Percentiles rank a stretch among this genome's conserved stretches.
These are phyloP conservation scores for Manacus vitellinus DNA, from an alignment of 2,113 vertebrate genomes.

Conservation along the genomic window DNA sequence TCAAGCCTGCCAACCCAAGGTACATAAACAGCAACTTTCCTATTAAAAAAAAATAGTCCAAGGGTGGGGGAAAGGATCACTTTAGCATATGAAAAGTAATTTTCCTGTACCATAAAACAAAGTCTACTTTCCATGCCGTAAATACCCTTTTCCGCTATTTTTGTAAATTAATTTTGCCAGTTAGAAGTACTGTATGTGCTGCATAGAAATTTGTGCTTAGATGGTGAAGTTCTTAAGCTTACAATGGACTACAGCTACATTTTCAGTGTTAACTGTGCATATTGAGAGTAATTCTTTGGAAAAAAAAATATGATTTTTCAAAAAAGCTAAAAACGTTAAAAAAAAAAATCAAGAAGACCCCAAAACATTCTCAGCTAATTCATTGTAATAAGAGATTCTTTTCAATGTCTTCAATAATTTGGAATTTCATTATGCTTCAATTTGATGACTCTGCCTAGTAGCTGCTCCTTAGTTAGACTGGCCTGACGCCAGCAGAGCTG, in stretches of 20 bases:
- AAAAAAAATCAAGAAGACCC: slow-evolving; percentile 3
- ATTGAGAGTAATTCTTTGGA: slow-evolving; percentile 74
- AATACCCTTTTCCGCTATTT: slow-evolving; percentile 79
- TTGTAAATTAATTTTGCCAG: slow-evolving; percentile 83
- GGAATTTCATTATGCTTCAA: slow-evolving; percentile 63
- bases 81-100: slow-evolving; percentile 72
- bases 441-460: slow-evolving; percentile 58
- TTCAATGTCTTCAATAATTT: slow-evolving; percentile 72
- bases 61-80: slow-evolving; percentile 54
- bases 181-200: slow-evolving; percentile 80
- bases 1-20: slow-evolving; percentile 75
- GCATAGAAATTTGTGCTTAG: slow-evolving; percentile 82
- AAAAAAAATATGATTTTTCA: slow-evolving; percentile 66
- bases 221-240: slow-evolving; percentile 81
- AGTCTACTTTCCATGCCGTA: slow-evolving; percentile 80
- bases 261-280: slow-evolving; percentile 85
- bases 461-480: slow-evolving; percentile 65
- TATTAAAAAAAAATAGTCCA: slow-evolving; percentile 56
- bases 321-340: slow-evolving; percentile 57
- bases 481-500: not conserved
- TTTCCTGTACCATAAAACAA: slow-evolving; percentile 76
- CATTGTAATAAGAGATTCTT: slow-evolving; percentile 41
- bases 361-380: slow-evolving; percentile 49
- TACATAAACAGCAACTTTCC: slow-evolving; percentile 76
- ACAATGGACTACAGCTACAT: slow-evolving; percentile 81